These are phyloP conservation scores for Cyphomyrus discorhynchus DNA, from an alignment of 2,113 vertebrate species.

Conservation along the genomic window DNA sequence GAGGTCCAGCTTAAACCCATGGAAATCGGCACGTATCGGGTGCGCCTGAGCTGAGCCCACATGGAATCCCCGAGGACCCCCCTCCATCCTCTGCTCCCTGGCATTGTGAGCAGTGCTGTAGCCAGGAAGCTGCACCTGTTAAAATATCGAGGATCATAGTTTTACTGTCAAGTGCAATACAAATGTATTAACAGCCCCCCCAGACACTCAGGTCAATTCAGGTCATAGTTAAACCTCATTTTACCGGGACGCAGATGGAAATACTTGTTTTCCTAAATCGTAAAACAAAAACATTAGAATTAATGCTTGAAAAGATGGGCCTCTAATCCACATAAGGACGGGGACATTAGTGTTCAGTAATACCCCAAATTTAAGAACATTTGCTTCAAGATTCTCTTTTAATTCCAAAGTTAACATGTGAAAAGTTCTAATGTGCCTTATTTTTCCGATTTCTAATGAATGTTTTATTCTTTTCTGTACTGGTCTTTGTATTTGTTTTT, in stretches of 20 bases:
- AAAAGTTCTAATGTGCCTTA: slow-evolving; percentile 70
- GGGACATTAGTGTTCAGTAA: neutral
- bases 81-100: neutral
- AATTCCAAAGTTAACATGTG: slow-evolving; percentile 70
- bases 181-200: slow-evolving; percentile 29
- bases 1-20: slow-evolving; percentile 71
- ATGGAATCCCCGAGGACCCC: neutral
- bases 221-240: slow-evolving; percentile 1
- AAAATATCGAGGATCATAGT: neutral
- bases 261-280: neutral
- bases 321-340: neutral
- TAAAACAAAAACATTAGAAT: neutral
- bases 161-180: slow-evolving; percentile 31
- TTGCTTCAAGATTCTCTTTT: slow-evolving; percentile 39
- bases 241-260: neutral
- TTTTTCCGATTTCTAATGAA: slow-evolving; percentile 54
- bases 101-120: neutral
- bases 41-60: slow-evolving; percentile 62
- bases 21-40: slow-evolving; percentile 74
- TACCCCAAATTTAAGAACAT: neutral
- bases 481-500: slow-evolving; percentile 61
- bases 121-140: neutral
- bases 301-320: neutral
- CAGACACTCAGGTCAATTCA: slow-evolving; percentile 66
- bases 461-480: slow-evolving; percentile 19